These are phyloP conservation scores for Syngnathus floridae DNA, from an alignment of 2,113 vertebrate species.

Conservation along the genomic window DNA sequence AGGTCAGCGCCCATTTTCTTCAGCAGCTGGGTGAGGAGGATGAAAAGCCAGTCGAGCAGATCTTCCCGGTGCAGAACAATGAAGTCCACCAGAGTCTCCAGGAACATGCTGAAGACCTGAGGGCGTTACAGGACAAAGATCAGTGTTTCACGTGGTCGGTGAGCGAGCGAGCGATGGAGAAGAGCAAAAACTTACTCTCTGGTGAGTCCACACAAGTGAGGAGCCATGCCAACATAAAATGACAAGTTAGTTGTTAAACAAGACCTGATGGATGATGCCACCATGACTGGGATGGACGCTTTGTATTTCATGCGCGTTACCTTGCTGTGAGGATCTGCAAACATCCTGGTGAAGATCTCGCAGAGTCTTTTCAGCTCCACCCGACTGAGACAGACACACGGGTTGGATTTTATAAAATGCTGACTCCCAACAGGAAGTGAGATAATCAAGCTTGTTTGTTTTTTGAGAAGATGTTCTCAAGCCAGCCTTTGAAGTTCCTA, in stretches of 20 bases:
- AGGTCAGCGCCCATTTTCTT: slow-evolving; percentile 94
- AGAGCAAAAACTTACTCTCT: slow-evolving; percentile 63
- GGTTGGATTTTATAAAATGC: background rate
- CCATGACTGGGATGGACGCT: background rate
- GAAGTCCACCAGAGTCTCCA: slow-evolving; percentile 91
- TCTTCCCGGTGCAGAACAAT: slow-evolving; percentile 85
- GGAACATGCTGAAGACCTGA: slow-evolving; percentile 95
- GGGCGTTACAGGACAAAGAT: slow-evolving; percentile 3
- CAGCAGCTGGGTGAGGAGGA: slow-evolving; percentile 85
- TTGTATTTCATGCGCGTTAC: slow-evolving; percentile 51
- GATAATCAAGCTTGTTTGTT: background rate
- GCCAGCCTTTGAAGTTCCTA: background rate
- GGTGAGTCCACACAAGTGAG: slow-evolving; percentile 36
- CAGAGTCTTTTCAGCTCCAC: slow-evolving; percentile 92
- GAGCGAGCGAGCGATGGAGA: too few relatives aligned
- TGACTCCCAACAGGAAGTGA: background rate
- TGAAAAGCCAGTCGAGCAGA: slow-evolving; percentile 89
- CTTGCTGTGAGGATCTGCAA: slow-evolving; percentile 94
- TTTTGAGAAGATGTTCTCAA: background rate
- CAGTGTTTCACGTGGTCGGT: background rate
- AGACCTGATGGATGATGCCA: background rate
- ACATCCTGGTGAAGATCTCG: slow-evolving; percentile 96
- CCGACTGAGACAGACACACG: slow-evolving; percentile 71
- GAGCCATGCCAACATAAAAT: slow-evolving; percentile 47
- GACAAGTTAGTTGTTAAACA: slow-evolving; percentile 16